Base-by-base conservation (phyloP, 1,140 invertebrate genomes). In the Lerema accius region DNA sequence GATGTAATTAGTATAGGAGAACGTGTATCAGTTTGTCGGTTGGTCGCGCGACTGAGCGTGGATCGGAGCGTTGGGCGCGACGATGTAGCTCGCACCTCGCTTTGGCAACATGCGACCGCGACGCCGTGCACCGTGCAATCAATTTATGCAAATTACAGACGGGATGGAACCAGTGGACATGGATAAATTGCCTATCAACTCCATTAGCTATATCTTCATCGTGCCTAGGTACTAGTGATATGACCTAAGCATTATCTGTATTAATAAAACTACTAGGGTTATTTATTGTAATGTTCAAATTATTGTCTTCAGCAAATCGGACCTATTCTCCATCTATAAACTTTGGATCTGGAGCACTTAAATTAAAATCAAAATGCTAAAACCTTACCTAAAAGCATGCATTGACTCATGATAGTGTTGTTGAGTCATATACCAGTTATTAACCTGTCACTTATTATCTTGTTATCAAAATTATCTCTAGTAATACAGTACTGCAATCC, bases 61-160 rank as follows among this genome's bases (percentile, higher is more conserved):
- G 70, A 67, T 60, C 63, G 66, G 69, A 67, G 51, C 48, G 64
- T 65, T 66, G 71, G 71, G 56, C 49, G 64, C 69, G 65, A 49
- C 72, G 28, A 68, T 68, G 65, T 71, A 60, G 35, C 51, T 55
- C 71, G 76, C 80, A 76, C 75, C 69, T 74, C 71, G 58, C 56
- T 66, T 58, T 43, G 48, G 49, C 56, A 59, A 65, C 76, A 71
- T 67, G 75, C 74, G 48, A 67, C 69, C 69, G 73, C 71, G 67
- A 78, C 79, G 67, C 63, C 62, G 65, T 69, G 68, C 70, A 67
- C 69, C 68, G 71, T 80, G 77, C 79, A 80, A 89, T 87, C 84
- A 86, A 86, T 89, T 89, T 82, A 89, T 89, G 85, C 78, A 89
- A 88, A 89, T 88, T 82, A 76, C 67, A 67, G 59, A 77, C 78